These are phyloP conservation scores for Scopus umbretta DNA, from an alignment of 2,113 vertebrate genomes.

Conservation along the genomic window DNA sequence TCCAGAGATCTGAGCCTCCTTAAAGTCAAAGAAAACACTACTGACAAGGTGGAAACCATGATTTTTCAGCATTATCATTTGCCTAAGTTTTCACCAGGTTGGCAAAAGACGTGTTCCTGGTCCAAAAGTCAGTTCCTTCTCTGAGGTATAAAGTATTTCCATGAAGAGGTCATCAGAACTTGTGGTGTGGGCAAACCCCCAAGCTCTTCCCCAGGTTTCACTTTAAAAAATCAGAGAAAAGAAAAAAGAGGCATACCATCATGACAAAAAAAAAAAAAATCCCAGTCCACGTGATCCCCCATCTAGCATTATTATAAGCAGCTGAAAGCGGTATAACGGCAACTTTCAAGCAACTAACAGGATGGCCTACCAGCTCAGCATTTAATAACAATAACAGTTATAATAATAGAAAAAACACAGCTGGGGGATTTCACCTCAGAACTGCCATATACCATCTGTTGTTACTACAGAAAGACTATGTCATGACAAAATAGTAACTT, in stretches of 20 bases:
- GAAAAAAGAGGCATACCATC: not conserved
- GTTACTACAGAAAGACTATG: not conserved
- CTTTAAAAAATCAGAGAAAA: not conserved
- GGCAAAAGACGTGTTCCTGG: not conserved
- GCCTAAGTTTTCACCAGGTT: not conserved
- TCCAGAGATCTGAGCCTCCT: not conserved
- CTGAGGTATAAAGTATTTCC: not conserved
- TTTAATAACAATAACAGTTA: not conserved
- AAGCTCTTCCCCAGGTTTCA: not conserved
- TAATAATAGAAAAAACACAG: slow-evolving; percentile 9
- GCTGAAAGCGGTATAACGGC: not conserved
- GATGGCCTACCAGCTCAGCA: not conserved
- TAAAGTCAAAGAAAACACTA: not conserved
- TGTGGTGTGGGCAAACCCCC: not conserved
- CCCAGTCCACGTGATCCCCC: not conserved
- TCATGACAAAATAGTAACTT: not conserved
- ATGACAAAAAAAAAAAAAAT: not conserved
- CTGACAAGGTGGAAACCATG: not conserved
- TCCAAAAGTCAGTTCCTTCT: not conserved
- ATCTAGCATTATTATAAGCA: not conserved
- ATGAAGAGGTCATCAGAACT: not conserved
- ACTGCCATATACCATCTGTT: not conserved
- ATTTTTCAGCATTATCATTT: not conserved
- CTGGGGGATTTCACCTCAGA: not conserved
- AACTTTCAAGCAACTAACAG: not conserved